A percentile compares a stretch with the other conserved stretches of the same genome.
Conservation (phyloP, 2,797 vertebrate species). For the Perodicticus potto region DNA sequence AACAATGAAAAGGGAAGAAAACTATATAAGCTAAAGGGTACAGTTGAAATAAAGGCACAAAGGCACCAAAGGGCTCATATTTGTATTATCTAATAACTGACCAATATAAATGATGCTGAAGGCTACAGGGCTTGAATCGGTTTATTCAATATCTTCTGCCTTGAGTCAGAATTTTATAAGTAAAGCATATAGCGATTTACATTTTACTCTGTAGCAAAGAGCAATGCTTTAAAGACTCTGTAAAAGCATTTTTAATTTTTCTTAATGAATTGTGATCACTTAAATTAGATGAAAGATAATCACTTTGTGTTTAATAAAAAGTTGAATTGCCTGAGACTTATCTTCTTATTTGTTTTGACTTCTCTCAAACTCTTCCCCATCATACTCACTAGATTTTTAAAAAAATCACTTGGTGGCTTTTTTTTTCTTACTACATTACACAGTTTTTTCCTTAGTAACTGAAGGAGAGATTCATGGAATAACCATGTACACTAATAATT, state of each 20-base stretch:
- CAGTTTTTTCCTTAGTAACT: background rate
- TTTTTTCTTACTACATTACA: background rate
- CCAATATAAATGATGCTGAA: background rate
- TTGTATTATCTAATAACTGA: background rate
- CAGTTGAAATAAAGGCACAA: background rate
- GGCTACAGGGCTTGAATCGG: background rate
- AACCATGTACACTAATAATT: conserved; percentile 64
- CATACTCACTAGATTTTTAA: background rate
- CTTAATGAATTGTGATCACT: background rate
- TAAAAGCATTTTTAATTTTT: background rate
- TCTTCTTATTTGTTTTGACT: background rate
- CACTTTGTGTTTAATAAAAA: background rate
- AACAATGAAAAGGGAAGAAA: background rate
- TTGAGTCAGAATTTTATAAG: background rate
- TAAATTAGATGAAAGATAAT: conserved; percentile 31
- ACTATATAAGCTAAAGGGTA: background rate
- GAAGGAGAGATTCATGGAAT: conserved; percentile 40
- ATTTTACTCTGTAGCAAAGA: background rate
- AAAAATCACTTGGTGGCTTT: background rate
- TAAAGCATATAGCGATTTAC: background rate
- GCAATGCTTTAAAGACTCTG: background rate
- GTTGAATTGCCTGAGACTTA: background rate
- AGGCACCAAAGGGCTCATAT: background rate
- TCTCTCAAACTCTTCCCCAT: background rate
- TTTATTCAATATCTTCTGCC: background rate